Evolutionary conservation across 2,113 vertebrate genomes (phyloP).

Genomic region (Phoxinus phoxinus): DNA sequence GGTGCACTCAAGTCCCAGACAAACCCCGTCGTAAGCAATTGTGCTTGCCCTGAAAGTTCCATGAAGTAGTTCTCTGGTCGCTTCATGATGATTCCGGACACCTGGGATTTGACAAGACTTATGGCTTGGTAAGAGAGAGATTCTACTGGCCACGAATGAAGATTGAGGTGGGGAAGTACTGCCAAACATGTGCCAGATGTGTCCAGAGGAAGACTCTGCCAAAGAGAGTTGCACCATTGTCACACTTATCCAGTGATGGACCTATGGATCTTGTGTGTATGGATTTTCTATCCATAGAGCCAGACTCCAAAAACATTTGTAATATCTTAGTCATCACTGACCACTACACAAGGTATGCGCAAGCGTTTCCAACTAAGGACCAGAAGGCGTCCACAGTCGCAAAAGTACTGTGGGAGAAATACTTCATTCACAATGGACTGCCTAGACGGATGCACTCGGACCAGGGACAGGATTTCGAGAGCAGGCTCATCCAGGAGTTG

Average conservation of each 20-base stretch:
- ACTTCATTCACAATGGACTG: neutral
- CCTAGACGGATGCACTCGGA: neutral
- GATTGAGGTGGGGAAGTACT: neutral
- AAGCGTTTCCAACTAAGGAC: neutral
- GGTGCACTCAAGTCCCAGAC: neutral
- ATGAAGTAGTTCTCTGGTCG: neutral
- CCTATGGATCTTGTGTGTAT: slow-evolving; percentile 19
- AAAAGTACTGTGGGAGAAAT: neutral
- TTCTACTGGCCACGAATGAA: neutral
- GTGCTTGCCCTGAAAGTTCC: neutral
- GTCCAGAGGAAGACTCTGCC: neutral
- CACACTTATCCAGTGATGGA: neutral
- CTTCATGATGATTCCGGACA: neutral
- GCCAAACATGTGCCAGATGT: slow-evolving; percentile 13
- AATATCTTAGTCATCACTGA: neutral
- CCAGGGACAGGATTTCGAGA: slow-evolving; percentile 13
- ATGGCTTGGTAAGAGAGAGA: neutral
- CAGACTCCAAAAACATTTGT: neutral
- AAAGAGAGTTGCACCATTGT: neutral
- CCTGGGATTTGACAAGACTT: neutral
- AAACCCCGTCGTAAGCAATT: neutral
- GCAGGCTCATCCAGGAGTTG: neutral
- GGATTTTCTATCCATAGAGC: slow-evolving; percentile 18
- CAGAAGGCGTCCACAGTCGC: slow-evolving; percentile 14
- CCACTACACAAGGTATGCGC: neutral